Base-by-base conservation (phyloP, 2,888 invertebrate genomes). In the Amorpha juglandis region DNA sequence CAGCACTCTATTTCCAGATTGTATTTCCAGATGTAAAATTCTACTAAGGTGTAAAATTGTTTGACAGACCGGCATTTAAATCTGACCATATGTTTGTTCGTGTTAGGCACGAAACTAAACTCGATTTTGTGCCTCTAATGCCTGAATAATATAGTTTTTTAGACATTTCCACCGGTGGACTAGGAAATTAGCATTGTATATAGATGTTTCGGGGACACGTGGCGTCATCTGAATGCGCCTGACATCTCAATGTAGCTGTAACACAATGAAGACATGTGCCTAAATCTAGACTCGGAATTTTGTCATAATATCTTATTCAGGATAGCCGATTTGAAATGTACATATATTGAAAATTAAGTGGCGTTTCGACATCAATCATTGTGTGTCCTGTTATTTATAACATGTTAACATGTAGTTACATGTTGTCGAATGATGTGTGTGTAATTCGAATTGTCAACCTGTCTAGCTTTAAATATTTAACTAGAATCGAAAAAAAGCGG, bases 171-270 rank as follows among this genome's bases (percentile, higher is more conserved):
- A 58, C 42, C 42, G 38, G 58, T 19, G 7, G 38, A 42, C 58
- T 58, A 58, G 58, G 42, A 58, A 38, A 58, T 58, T 58, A 58
- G 58, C 38, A 58, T 58, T 58, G 58, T 38, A 58, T 58, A 58
- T 42, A 58, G 58, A 42, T 42, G 16, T 58, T 58, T 58, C 58
- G 58, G 58, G 58, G 42, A 58, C 42, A 58, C 11, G 12, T 58
- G 38, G 42, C 58, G 58, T 58, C 58, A 58, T 19, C 38, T 38
- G 58, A 58, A 58, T 58, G 58, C 58, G 58, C 19, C 12, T 16
- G 14, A 58, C 58, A 58, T 58, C 38, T 58, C 42, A 42, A 42
- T 12, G 42, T 58, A 58, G 19, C 58, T 53, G 53, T 53, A 53
- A 21, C 52, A 52, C 53, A 53, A n/a, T 2, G 12, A 19, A 42